phyloP scores from a whole-genome alignment of 2,888 invertebrate genomes.

The Vannuccia rotundouncinata region DNA sequence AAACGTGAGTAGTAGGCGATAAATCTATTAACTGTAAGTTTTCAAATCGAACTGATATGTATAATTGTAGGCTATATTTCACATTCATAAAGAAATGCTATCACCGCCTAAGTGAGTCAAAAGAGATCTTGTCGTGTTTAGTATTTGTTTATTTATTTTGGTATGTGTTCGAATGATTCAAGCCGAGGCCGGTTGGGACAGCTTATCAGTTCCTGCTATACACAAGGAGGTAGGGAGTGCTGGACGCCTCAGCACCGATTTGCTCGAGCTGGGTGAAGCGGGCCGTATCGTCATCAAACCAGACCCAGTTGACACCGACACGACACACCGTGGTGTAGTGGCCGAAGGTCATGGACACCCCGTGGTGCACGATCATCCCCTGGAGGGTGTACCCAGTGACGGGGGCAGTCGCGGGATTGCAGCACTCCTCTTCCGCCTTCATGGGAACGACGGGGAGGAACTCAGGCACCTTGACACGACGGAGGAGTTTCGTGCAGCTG shows the following conservation, averaged over 20 bases:
- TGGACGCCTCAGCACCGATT: not conserved
- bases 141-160: no score
- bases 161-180: no score
- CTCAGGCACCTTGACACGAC: not conserved
- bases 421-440: not conserved
- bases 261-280: not conserved
- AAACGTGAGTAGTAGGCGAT: no score
- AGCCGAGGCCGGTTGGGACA: not conserved
- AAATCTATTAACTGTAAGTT: no score
- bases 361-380: slow-evolving; percentile 25
- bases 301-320: slow-evolving; percentile 1
- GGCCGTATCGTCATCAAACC: not conserved
- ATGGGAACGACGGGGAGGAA: not conserved
- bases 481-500: not conserved
- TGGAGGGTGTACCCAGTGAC: not conserved
- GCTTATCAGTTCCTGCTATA: not conserved
- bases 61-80: no score
- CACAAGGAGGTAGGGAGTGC: not conserved
- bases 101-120: no score
- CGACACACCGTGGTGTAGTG: not conserved
- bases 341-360: not conserved
- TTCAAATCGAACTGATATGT: no score
- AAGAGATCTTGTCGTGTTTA: no score
- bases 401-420: not conserved
- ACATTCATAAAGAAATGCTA: no score